A percentile compares a stretch with the other conserved stretches of the same genome.
phyloP scores from a whole-genome alignment of 2,113 vertebrate species.

The Malurus melanocephalus region DNA sequence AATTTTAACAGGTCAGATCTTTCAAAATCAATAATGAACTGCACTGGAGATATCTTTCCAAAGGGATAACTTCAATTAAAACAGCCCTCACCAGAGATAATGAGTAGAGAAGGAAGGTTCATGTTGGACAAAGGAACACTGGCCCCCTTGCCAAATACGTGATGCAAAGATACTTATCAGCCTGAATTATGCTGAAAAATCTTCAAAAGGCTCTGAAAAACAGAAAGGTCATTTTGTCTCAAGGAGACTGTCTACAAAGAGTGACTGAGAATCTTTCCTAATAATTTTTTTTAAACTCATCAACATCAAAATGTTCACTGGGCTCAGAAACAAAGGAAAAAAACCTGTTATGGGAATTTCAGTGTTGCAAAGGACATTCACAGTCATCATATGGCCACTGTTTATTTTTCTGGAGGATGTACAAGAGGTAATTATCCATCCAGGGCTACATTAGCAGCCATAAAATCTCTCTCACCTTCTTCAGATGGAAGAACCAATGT shows the following conservation, averaged over 20 bases:
- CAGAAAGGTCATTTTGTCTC: slow-evolving; percentile 53
- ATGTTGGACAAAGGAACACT: slow-evolving; percentile 47
- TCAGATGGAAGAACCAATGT: background rate
- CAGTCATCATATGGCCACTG: background rate
- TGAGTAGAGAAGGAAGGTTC: slow-evolving; percentile 19
- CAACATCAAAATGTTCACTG: background rate
- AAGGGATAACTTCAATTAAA: slow-evolving; percentile 65
- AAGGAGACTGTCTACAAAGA: background rate
- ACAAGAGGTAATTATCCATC: background rate
- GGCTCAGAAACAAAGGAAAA: background rate
- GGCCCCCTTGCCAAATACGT: background rate
- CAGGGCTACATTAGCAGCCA: background rate
- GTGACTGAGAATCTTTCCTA: background rate
- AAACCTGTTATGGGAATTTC: background rate
- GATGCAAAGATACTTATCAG: slow-evolving; percentile 44
- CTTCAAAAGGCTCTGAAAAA: slow-evolving; percentile 41
- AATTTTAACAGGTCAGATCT: slow-evolving; percentile 56
- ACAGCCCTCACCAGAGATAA: slow-evolving; percentile 44
- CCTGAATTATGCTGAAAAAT: slow-evolving; percentile 21
- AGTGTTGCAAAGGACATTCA: background rate
- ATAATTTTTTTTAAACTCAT: slow-evolving; percentile 1
- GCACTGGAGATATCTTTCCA: slow-evolving; percentile 57
- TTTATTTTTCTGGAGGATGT: background rate
- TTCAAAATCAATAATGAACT: slow-evolving; percentile 67
- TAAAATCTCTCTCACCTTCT: background rate